These are phyloP conservation scores for Thalassophryne amazonica DNA, from an alignment of 2,797 vertebrate genomes.

Conservation along the genomic window DNA sequence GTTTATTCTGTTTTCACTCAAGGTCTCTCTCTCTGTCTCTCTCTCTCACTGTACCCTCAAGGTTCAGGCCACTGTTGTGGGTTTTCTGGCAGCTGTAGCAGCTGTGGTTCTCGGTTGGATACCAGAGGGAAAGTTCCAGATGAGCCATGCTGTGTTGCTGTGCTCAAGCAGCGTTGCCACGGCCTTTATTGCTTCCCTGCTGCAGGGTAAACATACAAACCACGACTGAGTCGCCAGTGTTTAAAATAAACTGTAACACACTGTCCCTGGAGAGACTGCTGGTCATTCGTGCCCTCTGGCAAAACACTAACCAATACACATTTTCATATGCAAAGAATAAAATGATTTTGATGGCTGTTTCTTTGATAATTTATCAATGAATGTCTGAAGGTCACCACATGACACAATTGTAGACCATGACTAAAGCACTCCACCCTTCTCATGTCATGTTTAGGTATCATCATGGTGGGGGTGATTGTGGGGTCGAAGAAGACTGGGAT, in stretches of 20 bases:
- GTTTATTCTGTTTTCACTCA: not conserved
- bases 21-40: not conserved
- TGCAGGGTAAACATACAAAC: conserved; percentile 82
- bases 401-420: not conserved
- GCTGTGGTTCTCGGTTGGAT: conserved; percentile 93
- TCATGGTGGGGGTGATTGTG: conserved; percentile 98
- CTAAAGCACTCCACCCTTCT: not conserved
- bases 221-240: not conserved
- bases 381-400: not conserved
- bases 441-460: conserved; percentile 78
- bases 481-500: conserved; percentile 96
- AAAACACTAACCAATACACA: not conserved
- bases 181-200: conserved; percentile 92
- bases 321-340: too few species aligned
- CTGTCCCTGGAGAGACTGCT: not conserved
- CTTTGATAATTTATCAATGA: too few species aligned
- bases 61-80: conserved; percentile 96
- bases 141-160: conserved; percentile 88
- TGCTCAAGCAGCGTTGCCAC: conserved; percentile 97
- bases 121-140: conserved; percentile 91
- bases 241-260: conserved; percentile 13
- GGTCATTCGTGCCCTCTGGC: not conserved
- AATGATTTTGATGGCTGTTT: too few species aligned
- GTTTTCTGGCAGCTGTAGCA: conserved; percentile 92
- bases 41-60: conserved; percentile 37